Evolutionary conservation across 2,797 vertebrate genomes (phyloP).

Genomic region (Avahi laniger): DNA sequence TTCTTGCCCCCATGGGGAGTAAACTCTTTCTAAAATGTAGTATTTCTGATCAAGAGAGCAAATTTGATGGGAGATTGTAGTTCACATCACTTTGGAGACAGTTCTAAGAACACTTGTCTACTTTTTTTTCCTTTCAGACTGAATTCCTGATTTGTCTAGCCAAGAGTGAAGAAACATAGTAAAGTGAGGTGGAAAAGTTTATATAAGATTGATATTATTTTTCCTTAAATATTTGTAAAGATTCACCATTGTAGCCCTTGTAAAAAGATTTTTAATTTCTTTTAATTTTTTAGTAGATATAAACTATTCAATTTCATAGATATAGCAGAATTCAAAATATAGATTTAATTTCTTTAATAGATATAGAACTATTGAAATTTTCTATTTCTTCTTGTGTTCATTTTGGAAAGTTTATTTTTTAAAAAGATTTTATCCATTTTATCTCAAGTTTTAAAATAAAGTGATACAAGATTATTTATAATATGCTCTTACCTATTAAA

Average conservation of each 20-base stretch:
- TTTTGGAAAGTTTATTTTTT: neutral
- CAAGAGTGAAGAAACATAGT: neutral
- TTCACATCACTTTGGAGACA: neutral
- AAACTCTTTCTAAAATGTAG: neutral
- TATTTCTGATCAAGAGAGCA: neutral
- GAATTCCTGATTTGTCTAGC: neutral
- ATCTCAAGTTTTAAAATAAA: conserved; percentile 2
- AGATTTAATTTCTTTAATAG: neutral
- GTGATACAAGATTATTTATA: neutral
- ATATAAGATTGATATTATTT: neutral
- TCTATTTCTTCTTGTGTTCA: neutral
- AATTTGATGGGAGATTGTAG: neutral
- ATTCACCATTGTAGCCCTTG: neutral
- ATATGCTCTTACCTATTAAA: neutral
- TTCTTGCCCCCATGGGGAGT: neutral
- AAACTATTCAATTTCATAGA: neutral
- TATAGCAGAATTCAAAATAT: neutral
- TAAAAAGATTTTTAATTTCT: neutral
- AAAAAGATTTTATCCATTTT: neutral
- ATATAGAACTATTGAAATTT: neutral
- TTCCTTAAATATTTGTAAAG: neutral
- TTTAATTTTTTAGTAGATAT: neutral
- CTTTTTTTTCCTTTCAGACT: neutral
- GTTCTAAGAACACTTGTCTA: neutral
- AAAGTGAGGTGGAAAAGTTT: neutral